Percentiles rank a stretch among this genome's conserved stretches.
Evolutionary conservation across 2,797 vertebrate genomes (phyloP).

Genomic region (Staurois parvus): DNA sequence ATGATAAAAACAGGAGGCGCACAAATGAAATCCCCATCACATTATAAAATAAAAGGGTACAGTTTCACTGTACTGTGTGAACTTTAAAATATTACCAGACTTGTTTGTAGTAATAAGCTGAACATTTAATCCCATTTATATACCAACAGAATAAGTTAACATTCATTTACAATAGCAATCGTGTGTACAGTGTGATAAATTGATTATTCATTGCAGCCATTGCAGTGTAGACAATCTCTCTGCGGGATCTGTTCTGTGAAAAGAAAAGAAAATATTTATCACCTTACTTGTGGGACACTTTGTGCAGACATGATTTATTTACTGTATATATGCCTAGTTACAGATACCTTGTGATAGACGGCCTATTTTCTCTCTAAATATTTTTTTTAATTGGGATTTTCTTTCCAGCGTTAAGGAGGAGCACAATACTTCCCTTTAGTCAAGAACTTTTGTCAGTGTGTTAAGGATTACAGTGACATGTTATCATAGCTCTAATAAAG

Average conservation of each 20-base stretch:
- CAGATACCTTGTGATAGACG: conserved; percentile 47
- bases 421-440: conserved; percentile 43
- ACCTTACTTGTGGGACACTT: conserved; percentile 48
- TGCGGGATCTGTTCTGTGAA: conserved; percentile 55
- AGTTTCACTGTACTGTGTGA: background rate
- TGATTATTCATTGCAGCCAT: conserved; percentile 59
- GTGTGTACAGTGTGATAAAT: conserved; percentile 54
- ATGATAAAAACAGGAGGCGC: too few species aligned
- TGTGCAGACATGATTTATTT: conserved; percentile 60
- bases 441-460: conserved; percentile 46
- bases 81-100: conserved; percentile 23
- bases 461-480: conserved; percentile 57
- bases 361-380: conserved; percentile 59
- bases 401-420: conserved; percentile 22
- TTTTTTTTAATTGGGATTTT: conserved; percentile 55
- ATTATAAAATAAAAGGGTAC: background rate
- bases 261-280: conserved; percentile 60
- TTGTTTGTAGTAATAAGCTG: conserved; percentile 11
- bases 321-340: conserved; percentile 58
- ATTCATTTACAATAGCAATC: conserved; percentile 32
- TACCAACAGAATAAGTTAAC: conserved; percentile 15
- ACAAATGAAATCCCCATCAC: too few species aligned
- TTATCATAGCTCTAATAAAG: conserved; percentile 51
- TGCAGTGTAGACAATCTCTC: conserved; percentile 52
- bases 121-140: conserved; percentile 30